Percentiles rank a stretch among this genome's conserved stretches.
Conservation (phyloP, 1,140 invertebrate genomes). For the Schlechtendalia chinensis region DNA sequence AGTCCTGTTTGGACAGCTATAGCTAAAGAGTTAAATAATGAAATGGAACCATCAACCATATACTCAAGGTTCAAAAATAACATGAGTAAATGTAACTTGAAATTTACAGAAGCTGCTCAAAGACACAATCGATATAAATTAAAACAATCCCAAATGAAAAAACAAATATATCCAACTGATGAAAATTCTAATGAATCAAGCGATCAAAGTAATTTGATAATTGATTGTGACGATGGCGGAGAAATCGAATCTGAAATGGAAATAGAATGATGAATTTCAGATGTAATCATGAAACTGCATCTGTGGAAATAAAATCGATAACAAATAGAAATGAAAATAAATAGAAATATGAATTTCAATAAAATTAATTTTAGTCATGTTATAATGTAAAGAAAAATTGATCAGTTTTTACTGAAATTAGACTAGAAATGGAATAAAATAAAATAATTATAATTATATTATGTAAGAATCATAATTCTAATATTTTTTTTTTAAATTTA, state of each 20-base stretch:
- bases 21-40: conserved; percentile 36
- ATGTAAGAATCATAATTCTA: too few relatives aligned
- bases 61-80: conserved; percentile 29
- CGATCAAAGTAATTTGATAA: neutral
- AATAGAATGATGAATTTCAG: neutral
- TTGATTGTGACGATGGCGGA: neutral
- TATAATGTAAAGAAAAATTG: neutral
- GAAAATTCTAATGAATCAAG: neutral
- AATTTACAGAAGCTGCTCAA: conserved; percentile 39
- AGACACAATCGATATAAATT: conserved; percentile 21
- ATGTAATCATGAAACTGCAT: neutral
- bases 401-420: neutral
- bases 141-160: conserved; percentile 17
- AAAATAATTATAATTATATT: too few relatives aligned
- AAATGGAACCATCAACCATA: neutral
- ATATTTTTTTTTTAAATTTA: neutral
- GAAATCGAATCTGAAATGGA: neutral
- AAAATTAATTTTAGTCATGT: neutral
- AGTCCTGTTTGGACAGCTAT: conserved; percentile 31
- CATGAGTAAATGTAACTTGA: conserved; percentile 25
- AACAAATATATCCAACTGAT: neutral
- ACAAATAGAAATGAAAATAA: neutral
- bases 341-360: neutral
- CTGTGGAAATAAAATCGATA: neutral
- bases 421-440: too few relatives aligned